Base-by-base conservation (phyloP, 2,797 vertebrate species). In the Chaenodraco wilsoni region DNA sequence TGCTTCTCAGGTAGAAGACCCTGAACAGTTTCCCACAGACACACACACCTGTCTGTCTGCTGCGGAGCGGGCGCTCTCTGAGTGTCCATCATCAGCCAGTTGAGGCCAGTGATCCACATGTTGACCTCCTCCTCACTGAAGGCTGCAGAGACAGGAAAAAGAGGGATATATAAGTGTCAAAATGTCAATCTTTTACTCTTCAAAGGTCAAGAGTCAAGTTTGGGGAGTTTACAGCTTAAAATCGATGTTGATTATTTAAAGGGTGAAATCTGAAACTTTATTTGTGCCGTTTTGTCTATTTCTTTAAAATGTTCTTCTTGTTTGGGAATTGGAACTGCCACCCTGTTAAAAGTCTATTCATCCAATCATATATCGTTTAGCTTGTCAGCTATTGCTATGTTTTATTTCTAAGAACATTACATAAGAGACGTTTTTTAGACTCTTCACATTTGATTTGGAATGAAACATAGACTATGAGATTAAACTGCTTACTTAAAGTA, bases 121-220 rank as follows among this genome's bases (percentile, higher is more conserved):
- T 90, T 96, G 85, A 96, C 95, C 79, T 96, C 96, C 74, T 96
- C 96, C 72, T 96, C 95, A 0, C 95, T 96, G 88, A 95, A 96
- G 3, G 95, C 96, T 96, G 86, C 37, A 52, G n/a, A 56, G 33
- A 37, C 33, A 9, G 23, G 31, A 21, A 31, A 3, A 40, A 13
- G 10, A 23, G 17, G 27, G 2, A 51, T 12, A 58, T 0, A 13
- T 19, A 23, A 12, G 4, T 41, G 19, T 64, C 2, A 50, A 21
- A 6, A 10, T 9, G 12, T 59, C 0, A 3, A 55, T 14, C 19
- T 6, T 9, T 43, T 8, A 15, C 60, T 5, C 9, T 67, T 40
- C 8, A 15, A 27, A 37, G 17, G 10, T 43, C 15, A 62, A 5
- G 50, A 31, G 0, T 1, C 3, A 21, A 3, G 21, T 58, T 51